Evolutionary conservation across 2,797 vertebrate genomes (phyloP).

Genomic region (Tiaroga cobitis): DNA sequence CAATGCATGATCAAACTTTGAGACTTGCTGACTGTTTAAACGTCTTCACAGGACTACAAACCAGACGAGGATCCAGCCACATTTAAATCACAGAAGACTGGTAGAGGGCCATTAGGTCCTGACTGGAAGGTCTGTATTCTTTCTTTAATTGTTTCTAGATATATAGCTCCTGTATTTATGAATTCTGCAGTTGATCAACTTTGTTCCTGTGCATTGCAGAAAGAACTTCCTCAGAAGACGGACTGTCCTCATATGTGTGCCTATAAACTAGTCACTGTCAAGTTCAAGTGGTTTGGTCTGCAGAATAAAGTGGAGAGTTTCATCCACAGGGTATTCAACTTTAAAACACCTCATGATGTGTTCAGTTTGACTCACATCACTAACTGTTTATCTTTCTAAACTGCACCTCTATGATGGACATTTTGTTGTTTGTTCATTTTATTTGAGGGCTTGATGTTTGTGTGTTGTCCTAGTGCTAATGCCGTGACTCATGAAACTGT

Average conservation of each 20-base stretch:
- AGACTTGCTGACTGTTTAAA: neutral
- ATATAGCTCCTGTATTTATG: neutral
- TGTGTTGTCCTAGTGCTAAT: neutral
- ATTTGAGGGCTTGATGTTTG: neutral
- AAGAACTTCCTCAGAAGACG: slow-evolving; percentile 82
- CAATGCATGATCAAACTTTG: neutral
- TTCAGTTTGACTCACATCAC: neutral
- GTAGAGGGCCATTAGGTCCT: slow-evolving; percentile 87
- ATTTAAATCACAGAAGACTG: slow-evolving; percentile 90
- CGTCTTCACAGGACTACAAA: slow-evolving; percentile 88
- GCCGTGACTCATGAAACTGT: slow-evolving; percentile 2
- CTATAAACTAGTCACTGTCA: slow-evolving; percentile 93
- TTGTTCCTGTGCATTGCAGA: slow-evolving; percentile 72
- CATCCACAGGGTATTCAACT: slow-evolving; percentile 87
- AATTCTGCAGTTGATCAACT: neutral
- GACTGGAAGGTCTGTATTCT: slow-evolving; percentile 86
- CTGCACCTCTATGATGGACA: too few species aligned
- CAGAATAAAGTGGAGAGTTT: slow-evolving; percentile 85
- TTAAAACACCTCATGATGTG: neutral
- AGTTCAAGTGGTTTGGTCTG: slow-evolving; percentile 89
- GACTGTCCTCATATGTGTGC: slow-evolving; percentile 95
- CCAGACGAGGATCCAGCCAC: slow-evolving; percentile 89
- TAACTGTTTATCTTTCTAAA: too few species aligned
- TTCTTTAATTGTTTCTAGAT: neutral
- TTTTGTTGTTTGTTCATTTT: slow-evolving; percentile 1